Evolutionary conservation across 2,113 vertebrate species (phyloP), one percentile per base, ranked within the genome.

Genomic region (Trachemys scripta): DNA sequence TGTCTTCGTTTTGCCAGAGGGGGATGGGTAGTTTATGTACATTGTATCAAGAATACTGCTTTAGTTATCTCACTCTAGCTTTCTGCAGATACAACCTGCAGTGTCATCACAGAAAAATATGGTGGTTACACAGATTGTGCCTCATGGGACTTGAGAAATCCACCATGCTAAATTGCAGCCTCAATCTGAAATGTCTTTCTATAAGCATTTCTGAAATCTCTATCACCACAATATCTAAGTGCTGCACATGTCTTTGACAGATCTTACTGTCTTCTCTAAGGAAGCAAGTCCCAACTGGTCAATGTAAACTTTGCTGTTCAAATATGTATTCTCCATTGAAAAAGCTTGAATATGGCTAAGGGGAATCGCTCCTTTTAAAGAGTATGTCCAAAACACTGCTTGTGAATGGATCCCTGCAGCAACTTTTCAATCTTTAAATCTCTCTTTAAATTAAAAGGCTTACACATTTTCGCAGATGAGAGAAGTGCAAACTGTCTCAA

Each of bases 241-340:
- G 8, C 16, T 7, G 42, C 47, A 0, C 25, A 57, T 57, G 25
- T 10, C 56, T 57, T 57, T 5, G 56, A 57, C 53, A 54, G 20
- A 22, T 9, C 53, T 54, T 54, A 54, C 53, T 9, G 20, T 54
- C 4, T 1, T 1, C n/a, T 24, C 49, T 80, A 16, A 91, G n/a
- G 51, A 54, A 47, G 9, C 29, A 62, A 78, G 38, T 80, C 51
- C 85, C 82, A 29, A 76, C 35, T 4, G 59, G 19, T 19, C 38
- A 76, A 31, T 85, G 80, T 50, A 50, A 76, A 80, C 87, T 45
- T 89, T 47, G 27, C 51, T 17, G 42, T 92, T 92, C 69, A 88
- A 81, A 42, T 50, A 51, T 42, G 1, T 22, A 81, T 1, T 76
- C 5, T 35, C 50, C 85, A 3, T 25, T 87, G 13, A 86, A 94